Percentiles rank a stretch among this genome's conserved stretches.
phyloP scores from a whole-genome alignment of 1,140 invertebrate genomes.

The Leptopilina boulardi region DNA sequence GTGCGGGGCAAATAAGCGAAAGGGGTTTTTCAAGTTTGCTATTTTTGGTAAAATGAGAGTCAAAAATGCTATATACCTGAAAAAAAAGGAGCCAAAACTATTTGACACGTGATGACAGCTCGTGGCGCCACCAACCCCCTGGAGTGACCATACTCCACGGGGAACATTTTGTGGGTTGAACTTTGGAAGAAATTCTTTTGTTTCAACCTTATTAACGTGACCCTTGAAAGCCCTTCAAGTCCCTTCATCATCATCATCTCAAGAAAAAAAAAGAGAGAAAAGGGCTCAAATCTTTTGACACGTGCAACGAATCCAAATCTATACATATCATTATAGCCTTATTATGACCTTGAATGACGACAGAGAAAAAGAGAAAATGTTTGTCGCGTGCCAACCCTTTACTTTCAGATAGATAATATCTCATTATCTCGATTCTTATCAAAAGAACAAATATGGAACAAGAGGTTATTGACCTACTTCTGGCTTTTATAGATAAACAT shows the following conservation, averaged over 20 bases:
- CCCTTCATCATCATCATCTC: constrained; percentile 41
- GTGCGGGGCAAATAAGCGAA: neutral
- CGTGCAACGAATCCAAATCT: constrained; percentile 49
- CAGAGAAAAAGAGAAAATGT: constrained; percentile 46
- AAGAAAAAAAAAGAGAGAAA: neutral
- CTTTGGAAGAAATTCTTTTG: constrained; percentile 69
- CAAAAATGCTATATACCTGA: constrained; percentile 58
- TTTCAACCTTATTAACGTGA: constrained; percentile 75
- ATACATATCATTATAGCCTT: constrained; percentile 41
- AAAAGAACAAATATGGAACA: neutral
- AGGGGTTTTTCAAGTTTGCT: constrained; percentile 24
- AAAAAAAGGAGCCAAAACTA: constrained; percentile 44
- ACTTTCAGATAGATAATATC: constrained; percentile 35
- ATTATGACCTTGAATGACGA: constrained; percentile 30
- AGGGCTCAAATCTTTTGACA: constrained; percentile 34
- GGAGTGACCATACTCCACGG: constrained; percentile 63
- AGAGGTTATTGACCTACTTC: constrained; percentile 14
- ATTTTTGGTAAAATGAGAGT: constrained; percentile 34
- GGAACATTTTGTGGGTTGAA: constrained; percentile 53
- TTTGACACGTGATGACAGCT: constrained; percentile 75
- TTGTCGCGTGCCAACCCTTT: constrained; percentile 51
- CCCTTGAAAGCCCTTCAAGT: constrained; percentile 31
- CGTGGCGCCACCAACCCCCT: constrained; percentile 74
- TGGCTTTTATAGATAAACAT: neutral
- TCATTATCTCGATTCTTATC: constrained; percentile 19